Percentiles rank a stretch among this genome's conserved stretches.
phyloP scores from a whole-genome alignment of 2,888 invertebrate genomes.

The Deilephila elpenor region DNA sequence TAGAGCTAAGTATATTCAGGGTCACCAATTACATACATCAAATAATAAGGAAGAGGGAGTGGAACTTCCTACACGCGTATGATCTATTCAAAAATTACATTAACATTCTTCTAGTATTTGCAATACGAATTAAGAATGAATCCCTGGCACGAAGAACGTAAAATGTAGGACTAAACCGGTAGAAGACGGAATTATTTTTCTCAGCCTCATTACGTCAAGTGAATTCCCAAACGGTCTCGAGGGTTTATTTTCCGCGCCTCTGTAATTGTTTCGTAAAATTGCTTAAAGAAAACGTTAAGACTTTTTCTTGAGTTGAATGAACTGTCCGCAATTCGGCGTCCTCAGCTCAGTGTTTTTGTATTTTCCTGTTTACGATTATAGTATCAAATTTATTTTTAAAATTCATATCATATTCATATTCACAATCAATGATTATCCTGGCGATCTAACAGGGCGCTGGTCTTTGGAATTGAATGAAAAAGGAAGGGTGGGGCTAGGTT shows the following conservation, averaged over 20 bases:
- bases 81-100: too few species aligned
- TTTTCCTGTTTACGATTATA: neutral
- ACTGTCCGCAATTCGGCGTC: neutral
- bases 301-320: neutral
- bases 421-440: too few species aligned
- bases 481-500: too few species aligned
- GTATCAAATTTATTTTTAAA: neutral
- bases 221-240: neutral
- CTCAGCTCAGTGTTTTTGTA: too few species aligned
- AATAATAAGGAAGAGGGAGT: too few species aligned
- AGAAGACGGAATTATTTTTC: conserved; percentile 7
- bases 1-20: too few species aligned
- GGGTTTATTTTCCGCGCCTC: neutral
- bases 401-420: too few species aligned
- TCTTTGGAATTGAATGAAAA: too few species aligned
- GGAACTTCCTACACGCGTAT: too few species aligned
- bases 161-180: neutral
- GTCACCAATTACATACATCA: too few species aligned
- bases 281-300: conserved; percentile 1
- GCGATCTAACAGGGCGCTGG: too few species aligned
- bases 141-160: neutral
- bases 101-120: too few species aligned
- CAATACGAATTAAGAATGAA: conserved; percentile 1
- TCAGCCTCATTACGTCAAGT: neutral
- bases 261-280: neutral